phyloP scores from a whole-genome alignment of 2,888 invertebrate genomes.

The Scotopteryx bipunctaria region DNA sequence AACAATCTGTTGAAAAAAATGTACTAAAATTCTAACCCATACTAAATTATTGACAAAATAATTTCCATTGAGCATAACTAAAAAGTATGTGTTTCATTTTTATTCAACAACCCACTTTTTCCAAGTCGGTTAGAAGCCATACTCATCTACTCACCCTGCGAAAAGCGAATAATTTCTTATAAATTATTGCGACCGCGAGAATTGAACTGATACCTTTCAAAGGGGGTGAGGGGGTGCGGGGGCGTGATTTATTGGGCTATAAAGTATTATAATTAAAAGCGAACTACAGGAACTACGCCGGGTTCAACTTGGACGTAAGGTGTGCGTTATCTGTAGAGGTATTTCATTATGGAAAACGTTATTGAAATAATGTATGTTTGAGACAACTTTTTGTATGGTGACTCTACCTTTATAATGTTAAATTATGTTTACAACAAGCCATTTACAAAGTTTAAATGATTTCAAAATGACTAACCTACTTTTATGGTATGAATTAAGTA shows the following conservation, averaged over 20 bases:
- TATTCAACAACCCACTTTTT: background rate
- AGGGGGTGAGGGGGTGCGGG: constrained; percentile 70
- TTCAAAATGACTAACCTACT: no score
- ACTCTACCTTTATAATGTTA: background rate
- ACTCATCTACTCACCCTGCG: constrained; percentile 31
- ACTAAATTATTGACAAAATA: no score
- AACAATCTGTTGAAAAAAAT: no score
- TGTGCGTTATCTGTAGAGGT: constrained; percentile 34
- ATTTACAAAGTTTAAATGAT: no score
- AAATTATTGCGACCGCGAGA: constrained; percentile 86
- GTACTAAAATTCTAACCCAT: no score
- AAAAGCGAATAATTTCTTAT: constrained; percentile 85
- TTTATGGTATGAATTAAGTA: no score
- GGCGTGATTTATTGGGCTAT: constrained; percentile 89
- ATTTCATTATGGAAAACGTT: constrained; percentile 11
- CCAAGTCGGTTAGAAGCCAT: background rate
- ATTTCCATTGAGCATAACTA: no score
- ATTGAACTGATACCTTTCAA: constrained; percentile 87
- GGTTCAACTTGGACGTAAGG: constrained; percentile 24
- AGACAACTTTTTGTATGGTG: background rate
- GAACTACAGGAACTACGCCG: constrained; percentile 77
- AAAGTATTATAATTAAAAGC: constrained; percentile 92
- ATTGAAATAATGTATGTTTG: background rate
- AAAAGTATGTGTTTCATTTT: no score
- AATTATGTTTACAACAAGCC: no score